A percentile compares a stretch with the other conserved stretches of the same genome.
These are phyloP conservation scores for Leptopilina boulardi DNA, from an alignment of 1,140 invertebrate species.

Conservation along the genomic window DNA sequence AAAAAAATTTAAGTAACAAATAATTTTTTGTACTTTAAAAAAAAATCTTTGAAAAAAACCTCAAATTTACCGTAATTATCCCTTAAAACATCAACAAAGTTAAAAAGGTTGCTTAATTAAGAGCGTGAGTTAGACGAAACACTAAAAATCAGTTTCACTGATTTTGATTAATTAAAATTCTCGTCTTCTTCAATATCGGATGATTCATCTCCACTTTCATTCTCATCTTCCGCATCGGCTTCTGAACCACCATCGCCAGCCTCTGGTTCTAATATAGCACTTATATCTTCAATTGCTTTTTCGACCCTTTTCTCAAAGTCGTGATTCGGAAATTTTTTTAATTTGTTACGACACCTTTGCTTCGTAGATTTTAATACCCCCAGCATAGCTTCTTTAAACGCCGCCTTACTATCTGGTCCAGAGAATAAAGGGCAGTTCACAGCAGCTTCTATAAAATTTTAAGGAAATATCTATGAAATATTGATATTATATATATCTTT, in stretches of 20 bases:
- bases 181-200: not conserved
- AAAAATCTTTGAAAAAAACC: no score
- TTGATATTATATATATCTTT: no score
- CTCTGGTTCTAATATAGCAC: not conserved
- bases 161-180: not conserved
- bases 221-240: not conserved
- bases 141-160: no score
- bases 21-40: no score
- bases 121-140: no score
- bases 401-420: not conserved
- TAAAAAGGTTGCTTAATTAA: no score
- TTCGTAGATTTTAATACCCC: not conserved
- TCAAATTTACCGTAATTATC: no score
- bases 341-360: not conserved
- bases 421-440: not conserved
- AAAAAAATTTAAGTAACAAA: no score
- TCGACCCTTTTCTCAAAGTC: not conserved
- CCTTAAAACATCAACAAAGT: no score
- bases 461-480: not conserved
- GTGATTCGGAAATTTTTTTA: not conserved
- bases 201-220: not conserved
- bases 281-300: not conserved
- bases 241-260: not conserved
- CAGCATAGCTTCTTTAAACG: not conserved
- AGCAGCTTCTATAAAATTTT: slow-evolving; percentile 16